These are phyloP conservation scores for Arothron firmamentum DNA, from an alignment of 2,113 vertebrate genomes.

Conservation along the genomic window DNA sequence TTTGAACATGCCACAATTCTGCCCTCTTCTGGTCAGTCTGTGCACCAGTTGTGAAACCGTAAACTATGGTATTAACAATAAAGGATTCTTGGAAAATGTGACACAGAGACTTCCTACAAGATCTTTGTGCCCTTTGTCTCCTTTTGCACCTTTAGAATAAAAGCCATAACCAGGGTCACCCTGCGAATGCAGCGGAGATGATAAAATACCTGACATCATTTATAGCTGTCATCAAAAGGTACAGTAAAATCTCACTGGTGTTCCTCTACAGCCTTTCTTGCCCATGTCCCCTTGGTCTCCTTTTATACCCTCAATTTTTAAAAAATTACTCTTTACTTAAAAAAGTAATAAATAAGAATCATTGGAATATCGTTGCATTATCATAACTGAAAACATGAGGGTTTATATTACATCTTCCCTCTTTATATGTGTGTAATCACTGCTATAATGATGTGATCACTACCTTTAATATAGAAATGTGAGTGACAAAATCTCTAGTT, in stretches of 20 bases:
- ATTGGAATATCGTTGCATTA: neutral
- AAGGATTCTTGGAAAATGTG: neutral
- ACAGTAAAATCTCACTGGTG: conserved; percentile 43
- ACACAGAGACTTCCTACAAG: conserved; percentile 44
- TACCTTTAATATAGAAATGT: conserved; percentile 33
- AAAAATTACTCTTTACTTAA: neutral
- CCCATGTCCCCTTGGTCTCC: conserved; percentile 56
- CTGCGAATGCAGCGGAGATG: conserved; percentile 32
- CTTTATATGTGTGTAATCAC: neutral
- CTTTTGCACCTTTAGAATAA: conserved; percentile 48
- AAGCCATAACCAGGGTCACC: conserved; percentile 35
- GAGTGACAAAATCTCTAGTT: conserved; percentile 55
- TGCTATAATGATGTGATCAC: neutral
- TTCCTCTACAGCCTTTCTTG: conserved; percentile 59
- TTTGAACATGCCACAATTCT: conserved; percentile 15
- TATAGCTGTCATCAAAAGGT: neutral
- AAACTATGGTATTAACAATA: neutral
- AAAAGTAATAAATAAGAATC: no score
- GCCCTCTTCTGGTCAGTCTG: conserved; percentile 48
- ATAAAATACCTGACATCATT: neutral
- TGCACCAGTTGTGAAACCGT: neutral
- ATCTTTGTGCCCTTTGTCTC: conserved; percentile 53
- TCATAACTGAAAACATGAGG: no score
- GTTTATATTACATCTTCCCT: no score
- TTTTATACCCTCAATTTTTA: conserved; percentile 38